phyloP scores from a whole-genome alignment of 2,797 vertebrate genomes.

The Cossypha caffra region DNA sequence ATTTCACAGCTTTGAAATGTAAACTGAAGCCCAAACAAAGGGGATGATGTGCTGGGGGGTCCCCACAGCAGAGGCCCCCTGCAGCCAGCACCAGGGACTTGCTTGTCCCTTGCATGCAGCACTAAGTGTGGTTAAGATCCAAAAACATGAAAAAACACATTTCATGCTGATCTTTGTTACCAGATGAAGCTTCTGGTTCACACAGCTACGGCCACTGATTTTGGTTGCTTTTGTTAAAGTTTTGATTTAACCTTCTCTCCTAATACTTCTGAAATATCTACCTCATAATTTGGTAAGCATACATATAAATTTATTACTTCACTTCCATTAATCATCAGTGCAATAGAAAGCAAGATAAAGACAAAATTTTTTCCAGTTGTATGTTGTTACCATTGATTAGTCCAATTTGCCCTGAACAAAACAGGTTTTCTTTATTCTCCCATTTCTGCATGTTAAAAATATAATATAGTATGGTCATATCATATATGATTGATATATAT shows the following conservation, averaged over 20 bases:
- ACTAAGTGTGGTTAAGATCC: neutral
- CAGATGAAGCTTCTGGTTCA: neutral
- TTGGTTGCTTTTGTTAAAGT: neutral
- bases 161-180: neutral
- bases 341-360: neutral
- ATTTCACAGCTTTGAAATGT: neutral
- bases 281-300: neutral
- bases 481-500: too few species aligned
- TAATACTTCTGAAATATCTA: neutral
- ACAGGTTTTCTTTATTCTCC: neutral
- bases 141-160: neutral
- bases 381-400: neutral
- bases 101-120: rapidly evolving
- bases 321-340: neutral
- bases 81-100: neutral
- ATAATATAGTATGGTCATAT: neutral
- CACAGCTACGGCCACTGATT: neutral
- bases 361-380: rapidly evolving
- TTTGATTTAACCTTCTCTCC: neutral
- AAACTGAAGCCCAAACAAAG: neutral
- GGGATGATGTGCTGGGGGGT: neutral
- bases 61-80: neutral
- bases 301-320: neutral
- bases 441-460: neutral
- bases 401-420: neutral